These are phyloP conservation scores for Amphiura filiformis DNA, from an alignment of 35 echinoderm and acorn worm species.

Conservation along the genomic window DNA sequence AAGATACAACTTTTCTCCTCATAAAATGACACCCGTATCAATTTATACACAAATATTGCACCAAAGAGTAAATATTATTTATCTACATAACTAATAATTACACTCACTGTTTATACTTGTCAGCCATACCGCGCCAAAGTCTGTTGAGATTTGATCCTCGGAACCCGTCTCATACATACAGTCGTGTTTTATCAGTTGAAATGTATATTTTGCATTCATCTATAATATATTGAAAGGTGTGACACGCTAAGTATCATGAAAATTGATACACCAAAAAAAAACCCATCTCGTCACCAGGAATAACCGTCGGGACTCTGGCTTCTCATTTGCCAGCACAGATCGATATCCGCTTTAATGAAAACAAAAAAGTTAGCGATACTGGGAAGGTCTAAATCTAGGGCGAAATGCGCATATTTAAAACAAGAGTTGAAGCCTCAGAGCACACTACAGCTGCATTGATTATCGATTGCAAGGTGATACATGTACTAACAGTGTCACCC, in stretches of 20 bases:
- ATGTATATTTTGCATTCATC: neutral
- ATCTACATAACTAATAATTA: neutral
- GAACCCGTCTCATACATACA: too few species aligned
- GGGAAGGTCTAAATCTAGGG: neutral
- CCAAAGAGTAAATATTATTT: too few species aligned
- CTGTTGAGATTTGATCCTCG: neutral
- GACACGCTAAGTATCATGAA: neutral
- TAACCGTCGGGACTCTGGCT: neutral
- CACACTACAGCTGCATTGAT: neutral
- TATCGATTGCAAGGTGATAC: neutral
- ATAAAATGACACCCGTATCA: too few species aligned
- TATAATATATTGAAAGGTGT: neutral
- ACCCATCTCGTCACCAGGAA: neutral
- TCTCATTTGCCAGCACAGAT: neutral
- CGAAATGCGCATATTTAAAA: constrained; percentile 7
- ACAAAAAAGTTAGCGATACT: constrained; percentile 1
- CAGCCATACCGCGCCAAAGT: too few species aligned
- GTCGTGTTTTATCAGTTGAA: neutral
- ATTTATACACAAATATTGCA: too few species aligned
- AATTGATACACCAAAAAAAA: neutral
- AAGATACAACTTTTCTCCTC: too few species aligned
- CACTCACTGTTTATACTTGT: neutral
- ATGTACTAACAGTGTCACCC: neutral
- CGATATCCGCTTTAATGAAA: neutral
- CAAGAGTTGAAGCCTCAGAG: neutral